Conservation (phyloP, 2,888 invertebrate genomes). For the Tortricodes alternella region DNA sequence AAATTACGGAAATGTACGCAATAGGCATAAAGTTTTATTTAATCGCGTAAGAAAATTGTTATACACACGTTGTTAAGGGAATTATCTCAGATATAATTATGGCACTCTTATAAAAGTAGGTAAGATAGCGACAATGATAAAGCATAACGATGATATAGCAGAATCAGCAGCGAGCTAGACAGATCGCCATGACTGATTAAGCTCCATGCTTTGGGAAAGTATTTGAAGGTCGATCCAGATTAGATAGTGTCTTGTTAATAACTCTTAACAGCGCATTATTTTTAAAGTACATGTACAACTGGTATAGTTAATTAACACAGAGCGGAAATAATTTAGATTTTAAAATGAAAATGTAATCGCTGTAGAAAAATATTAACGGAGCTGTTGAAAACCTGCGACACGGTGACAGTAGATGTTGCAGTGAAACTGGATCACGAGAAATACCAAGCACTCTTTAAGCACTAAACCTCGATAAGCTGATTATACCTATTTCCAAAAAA, state of each 20-base stretch:
- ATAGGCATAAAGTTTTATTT: too few species aligned
- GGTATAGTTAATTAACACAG: too few species aligned
- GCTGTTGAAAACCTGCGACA: constrained; percentile 1
- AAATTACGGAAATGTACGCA: too few species aligned
- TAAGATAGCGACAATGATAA: not conserved
- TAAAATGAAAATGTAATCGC: not conserved
- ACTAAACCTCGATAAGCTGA: constrained; percentile 27
- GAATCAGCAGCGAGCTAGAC: constrained; percentile 8
- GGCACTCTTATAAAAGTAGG: not conserved
- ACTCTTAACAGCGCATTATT: constrained; percentile 1
- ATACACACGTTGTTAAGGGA: not conserved
- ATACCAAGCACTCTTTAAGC: constrained; percentile 3
- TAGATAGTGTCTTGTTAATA: constrained; percentile 42
- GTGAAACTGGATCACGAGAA: not conserved
- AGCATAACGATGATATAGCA: not conserved
- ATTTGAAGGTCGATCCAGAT: constrained; percentile 55
- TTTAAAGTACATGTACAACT: too few species aligned
- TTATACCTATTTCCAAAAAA: constrained; percentile 40
- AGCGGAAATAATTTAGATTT: not conserved
- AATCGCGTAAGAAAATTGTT: not conserved
- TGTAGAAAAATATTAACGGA: not conserved
- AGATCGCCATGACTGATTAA: constrained; percentile 38
- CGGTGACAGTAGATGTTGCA: not conserved
- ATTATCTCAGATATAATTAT: not conserved
- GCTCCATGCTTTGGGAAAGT: constrained; percentile 42